Evolutionary conservation across 2,888 invertebrate species (phyloP).

Genomic region (Mimachlamys varia): DNA sequence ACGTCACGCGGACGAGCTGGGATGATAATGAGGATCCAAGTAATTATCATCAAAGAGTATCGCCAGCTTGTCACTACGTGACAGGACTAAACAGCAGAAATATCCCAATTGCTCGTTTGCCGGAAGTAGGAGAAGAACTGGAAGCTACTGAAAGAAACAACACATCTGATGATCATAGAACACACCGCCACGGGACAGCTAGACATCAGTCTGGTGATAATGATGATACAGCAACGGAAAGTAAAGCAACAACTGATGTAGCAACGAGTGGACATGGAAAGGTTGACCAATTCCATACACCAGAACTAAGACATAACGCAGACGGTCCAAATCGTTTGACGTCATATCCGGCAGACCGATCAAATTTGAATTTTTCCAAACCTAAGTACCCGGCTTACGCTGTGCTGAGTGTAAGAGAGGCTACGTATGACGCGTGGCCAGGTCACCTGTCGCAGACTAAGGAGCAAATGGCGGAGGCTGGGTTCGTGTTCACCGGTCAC

Average conservation of each 20-base stretch:
- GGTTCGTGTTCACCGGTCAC: constrained; percentile 46
- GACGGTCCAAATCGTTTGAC: background rate
- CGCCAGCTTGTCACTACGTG: background rate
- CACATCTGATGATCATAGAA: background rate
- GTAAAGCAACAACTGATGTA: background rate
- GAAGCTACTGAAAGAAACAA: background rate
- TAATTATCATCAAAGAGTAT: background rate
- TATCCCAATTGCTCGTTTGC: background rate
- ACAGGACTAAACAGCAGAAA: background rate
- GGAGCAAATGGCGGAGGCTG: constrained; percentile 38
- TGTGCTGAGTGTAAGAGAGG: constrained; percentile 27
- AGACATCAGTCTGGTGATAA: background rate
- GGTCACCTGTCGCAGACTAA: constrained; percentile 33
- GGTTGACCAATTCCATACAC: background rate
- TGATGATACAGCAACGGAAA: background rate
- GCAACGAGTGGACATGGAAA: background rate
- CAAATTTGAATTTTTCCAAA: constrained; percentile 40
- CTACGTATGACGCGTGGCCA: constrained; percentile 45
- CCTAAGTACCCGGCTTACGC: constrained; percentile 45
- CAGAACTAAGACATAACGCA: background rate
- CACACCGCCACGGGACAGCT: background rate
- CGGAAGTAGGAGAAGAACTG: background rate
- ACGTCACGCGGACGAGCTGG: background rate
- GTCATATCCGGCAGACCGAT: background rate
- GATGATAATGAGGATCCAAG: background rate